Conservation (phyloP, 2,888 invertebrate species). For the Cabera pusaria region DNA sequence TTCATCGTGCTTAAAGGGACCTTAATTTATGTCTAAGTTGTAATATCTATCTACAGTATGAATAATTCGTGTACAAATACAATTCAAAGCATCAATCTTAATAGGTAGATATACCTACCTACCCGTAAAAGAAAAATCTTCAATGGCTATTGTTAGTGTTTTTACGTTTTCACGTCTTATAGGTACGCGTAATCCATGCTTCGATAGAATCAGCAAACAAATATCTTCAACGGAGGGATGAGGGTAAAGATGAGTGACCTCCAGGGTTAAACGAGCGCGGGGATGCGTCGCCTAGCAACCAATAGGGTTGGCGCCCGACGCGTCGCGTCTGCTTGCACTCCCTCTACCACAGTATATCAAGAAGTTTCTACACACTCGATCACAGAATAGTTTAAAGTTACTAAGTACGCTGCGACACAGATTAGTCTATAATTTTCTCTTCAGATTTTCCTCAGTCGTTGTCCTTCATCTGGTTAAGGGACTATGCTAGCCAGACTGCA, state of each 20-base stretch:
- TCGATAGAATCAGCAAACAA: conserved; percentile 31
- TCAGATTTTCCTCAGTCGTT: too few relatives aligned
- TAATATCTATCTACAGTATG: too few relatives aligned
- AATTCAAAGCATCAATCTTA: too few relatives aligned
- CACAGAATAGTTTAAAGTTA: conserved; percentile 9
- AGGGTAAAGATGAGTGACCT: conserved; percentile 51
- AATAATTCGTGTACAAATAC: too few relatives aligned
- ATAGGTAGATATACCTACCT: too few relatives aligned
- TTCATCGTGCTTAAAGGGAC: too few relatives aligned
- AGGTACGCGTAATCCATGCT: conserved; percentile 10
- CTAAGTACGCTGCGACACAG: neutral
- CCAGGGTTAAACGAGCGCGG: conserved; percentile 55
- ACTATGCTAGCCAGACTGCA: neutral
- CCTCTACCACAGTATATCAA: conserved; percentile 1
- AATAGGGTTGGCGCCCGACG: conserved; percentile 36
- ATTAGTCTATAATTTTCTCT: neutral
- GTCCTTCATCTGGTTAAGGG: conserved; percentile 9
- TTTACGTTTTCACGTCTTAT: conserved; percentile 1
- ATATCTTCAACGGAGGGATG: conserved; percentile 33
- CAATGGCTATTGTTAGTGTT: conserved; percentile 5
- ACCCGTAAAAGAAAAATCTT: conserved; percentile 6
- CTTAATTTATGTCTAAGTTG: too few relatives aligned
- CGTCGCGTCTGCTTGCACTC: conserved; percentile 19
- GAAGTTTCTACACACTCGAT: neutral
- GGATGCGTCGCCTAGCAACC: conserved; percentile 64